Base-by-base conservation (phyloP, 2,797 vertebrate genomes). In the Helicolenus hilgendorfi region DNA sequence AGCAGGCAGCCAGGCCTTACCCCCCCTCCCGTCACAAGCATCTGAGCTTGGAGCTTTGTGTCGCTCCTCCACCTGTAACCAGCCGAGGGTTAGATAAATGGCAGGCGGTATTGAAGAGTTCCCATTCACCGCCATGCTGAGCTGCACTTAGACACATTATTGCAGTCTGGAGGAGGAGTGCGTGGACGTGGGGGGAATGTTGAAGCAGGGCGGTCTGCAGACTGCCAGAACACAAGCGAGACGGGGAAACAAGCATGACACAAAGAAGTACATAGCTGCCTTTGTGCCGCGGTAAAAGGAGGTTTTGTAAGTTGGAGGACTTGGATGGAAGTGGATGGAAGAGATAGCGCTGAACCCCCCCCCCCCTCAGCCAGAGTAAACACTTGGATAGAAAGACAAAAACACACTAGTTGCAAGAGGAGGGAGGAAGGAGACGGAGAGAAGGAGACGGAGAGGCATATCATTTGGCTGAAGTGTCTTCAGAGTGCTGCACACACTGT, bases 251-350 rank as follows among this genome's bases (percentile, higher is more conserved):
- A 96, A 95, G 95, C 85, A 56, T 35, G 88, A 85, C 89, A 97
- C 95, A 96, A 97, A 96, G 93, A 94, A 92, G 92, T 92, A 97
- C 96, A 97, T 95, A 95, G 96, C 89, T 81, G 93, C 92, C 94
- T 96, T 97, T 97, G 96, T 97, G 83, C 45, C 0, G 27, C n/a
- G 58, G 92, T 92, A 96, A 58, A 97, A 96, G 90, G 88, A 87
- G 91, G 91, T 95, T 96, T 96, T 97, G 95, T 97, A 90, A 89
- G 93, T 91, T 94, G 86, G 91, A 97, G 95, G 81, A 93, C 92
- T 94, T 93, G 93, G 92, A 90, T 92, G 78, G 93, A 93, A 92
- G 92, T 93, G 93, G 92, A 90, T 92, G 78, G 93, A 93, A 92
- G 92, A 94, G 94, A 96, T 94, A 95, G 91, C 11, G 7, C 77